phyloP scores from a whole-genome alignment of 2,888 invertebrate genomes.

The Pimpla rufipes region DNA sequence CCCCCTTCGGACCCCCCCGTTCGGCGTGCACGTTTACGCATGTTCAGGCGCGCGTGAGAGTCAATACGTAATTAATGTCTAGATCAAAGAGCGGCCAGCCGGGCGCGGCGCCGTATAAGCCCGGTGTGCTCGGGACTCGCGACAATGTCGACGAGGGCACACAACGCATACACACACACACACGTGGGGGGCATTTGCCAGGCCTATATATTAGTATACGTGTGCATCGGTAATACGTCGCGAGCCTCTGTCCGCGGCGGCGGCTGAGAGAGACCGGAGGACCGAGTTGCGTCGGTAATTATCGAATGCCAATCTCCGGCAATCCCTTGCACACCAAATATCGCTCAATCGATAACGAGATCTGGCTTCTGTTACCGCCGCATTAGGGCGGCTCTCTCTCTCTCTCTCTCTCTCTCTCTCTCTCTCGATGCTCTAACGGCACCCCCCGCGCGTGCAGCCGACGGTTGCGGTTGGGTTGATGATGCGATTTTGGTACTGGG shows the following conservation, averaged over 20 bases:
- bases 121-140: slow-evolving; percentile 36
- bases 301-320: slow-evolving; percentile 63
- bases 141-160: slow-evolving; percentile 44
- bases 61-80: slow-evolving; percentile 61
- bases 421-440: too few relatives aligned
- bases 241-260: not conserved
- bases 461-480: too few relatives aligned
- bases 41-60: slow-evolving; percentile 29
- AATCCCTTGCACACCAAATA: slow-evolving; percentile 54
- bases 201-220: not conserved
- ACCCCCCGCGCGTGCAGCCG: too few relatives aligned
- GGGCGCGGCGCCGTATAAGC: not conserved
- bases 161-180: not conserved
- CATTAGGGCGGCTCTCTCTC: slow-evolving; percentile 10
- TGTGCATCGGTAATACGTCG: slow-evolving; percentile 14
- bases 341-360: slow-evolving; percentile 61
- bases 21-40: not conserved
- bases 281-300: slow-evolving; percentile 54
- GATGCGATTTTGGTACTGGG: not conserved
- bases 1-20: too few relatives aligned
- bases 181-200: not conserved
- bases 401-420: too few relatives aligned
- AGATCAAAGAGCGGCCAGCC: slow-evolving; percentile 58
- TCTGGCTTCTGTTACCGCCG: slow-evolving; percentile 6
- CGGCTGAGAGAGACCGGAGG: not conserved